Evolutionary conservation across 2,113 vertebrate species (phyloP), one percentile per base, ranked within the genome.

Genomic region (Rallus limicola): DNA sequence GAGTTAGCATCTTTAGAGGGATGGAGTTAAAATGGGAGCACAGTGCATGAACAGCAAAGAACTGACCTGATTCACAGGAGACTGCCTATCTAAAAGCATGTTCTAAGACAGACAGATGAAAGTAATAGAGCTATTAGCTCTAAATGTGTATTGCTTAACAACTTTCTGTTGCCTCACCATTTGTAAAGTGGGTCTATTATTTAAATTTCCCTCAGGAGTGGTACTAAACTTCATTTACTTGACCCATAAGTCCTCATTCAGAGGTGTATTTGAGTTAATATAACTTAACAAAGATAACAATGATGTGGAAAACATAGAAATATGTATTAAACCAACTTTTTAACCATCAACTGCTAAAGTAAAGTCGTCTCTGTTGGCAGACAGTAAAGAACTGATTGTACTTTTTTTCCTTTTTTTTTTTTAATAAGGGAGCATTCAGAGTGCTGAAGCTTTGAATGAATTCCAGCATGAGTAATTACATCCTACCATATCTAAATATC

Each of bases 391-490:
- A 68, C 9, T 40, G 52, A 88, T 89, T 74, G 71, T 62, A 44
- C 4, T 46, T 83, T 56, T 44, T 52, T 52, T 25, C 13, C 23
- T 13, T 88, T 60, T 53, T 63, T 76, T 88, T 69, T 26, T 36
- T 17, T 2, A 63, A 82, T 72, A 92, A 91, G 34, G 36, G 55
- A 86, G 25, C 78, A 94, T 94, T 95, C 74, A 95, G 46, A 63
- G 40, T 21, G 31, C 31, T 95, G 53, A 69, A 53, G 48, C 75
- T 87, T 88, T 95, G 83, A 93, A 65, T 78, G 83, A 94, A 96
- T 96, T 96, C 80, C 82, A 93, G 70, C 56, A 94, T 84, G 63
- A 94, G 62, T 92, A 95, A 95, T 95, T 88, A 75, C 90, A 86
- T 88, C 93, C 80, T 82, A 86, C 70, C 72, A 77, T 93, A 94